These are phyloP conservation scores for Pachyuromys duprasi DNA, from an alignment of 2,797 vertebrate genomes.

Conservation along the genomic window DNA sequence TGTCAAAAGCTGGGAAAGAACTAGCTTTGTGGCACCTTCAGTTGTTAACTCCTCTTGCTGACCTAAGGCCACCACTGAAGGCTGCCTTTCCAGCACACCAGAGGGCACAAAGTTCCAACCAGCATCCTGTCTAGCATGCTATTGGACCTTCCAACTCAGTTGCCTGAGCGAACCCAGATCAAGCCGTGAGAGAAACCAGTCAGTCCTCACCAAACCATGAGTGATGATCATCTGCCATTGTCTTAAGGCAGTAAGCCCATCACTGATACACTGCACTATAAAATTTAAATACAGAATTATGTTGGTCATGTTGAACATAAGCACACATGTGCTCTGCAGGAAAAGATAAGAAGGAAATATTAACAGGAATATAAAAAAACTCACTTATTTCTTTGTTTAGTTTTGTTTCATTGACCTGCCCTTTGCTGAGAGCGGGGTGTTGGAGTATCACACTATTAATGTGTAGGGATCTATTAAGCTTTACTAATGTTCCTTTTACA, in stretches of 20 bases:
- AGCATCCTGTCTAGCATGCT: no score
- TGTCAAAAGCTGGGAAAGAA: not conserved
- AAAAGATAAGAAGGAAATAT: not conserved
- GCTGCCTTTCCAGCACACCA: not conserved
- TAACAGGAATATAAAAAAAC: slow-evolving; percentile 2
- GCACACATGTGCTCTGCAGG: not conserved
- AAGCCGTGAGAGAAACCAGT: not conserved
- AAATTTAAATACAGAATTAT: not conserved
- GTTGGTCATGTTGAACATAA: not conserved
- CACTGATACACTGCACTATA: not conserved
- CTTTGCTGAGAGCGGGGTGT: no score
- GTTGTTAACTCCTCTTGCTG: not conserved
- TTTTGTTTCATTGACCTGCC: no score
- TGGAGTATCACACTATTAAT: no score
- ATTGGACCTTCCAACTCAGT: not conserved
- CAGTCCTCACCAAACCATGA: not conserved
- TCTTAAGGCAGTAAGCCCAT: not conserved
- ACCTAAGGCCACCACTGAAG: not conserved
- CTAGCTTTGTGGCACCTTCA: not conserved
- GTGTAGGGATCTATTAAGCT: no score
- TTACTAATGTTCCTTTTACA: no score
- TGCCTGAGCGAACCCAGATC: not conserved
- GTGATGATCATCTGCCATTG: not conserved
- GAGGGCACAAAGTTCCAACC: not conserved
- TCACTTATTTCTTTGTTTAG: no score